Base-by-base conservation (phyloP, 2,888 invertebrate species). In the Allophyes oxyacanthae region DNA sequence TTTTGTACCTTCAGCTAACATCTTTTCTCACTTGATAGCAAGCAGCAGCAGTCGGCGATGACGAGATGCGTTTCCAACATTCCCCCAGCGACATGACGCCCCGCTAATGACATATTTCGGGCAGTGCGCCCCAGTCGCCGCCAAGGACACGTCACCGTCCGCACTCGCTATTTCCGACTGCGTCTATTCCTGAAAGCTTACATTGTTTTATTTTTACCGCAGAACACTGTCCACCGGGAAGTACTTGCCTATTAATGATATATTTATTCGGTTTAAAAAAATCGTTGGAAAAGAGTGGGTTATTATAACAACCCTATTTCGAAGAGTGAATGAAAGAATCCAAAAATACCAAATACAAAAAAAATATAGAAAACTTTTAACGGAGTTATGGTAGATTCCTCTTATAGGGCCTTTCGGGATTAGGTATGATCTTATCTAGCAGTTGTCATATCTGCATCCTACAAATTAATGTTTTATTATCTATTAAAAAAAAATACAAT, bases 111-210 rank as follows among this genome's bases (percentile, higher is more conserved):
- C 90, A 90, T 89, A 87, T 89, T 88, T 85, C 81, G 80, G 80
- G 85, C 85, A 77, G 81, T 75, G 80, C 76, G 78, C 75, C 75
- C 75, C 75, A 73, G 68, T 66, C 83, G 82, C 82, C 81, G 83
- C 84, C 91, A 91, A 92, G 92, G 92, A 87, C 91, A 77, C 89
- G 84, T 89, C 90, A 86, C 88, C 84, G 85, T 83, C 84, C 85
- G 84, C 82, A 81, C 80, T 74, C 69, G 79, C 83, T 92, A 92
- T 92, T 92, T 92, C 83, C 79, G 82, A 84, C 83, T 77, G 68
- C 83, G 79, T 79, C 89, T 90, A 91, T 91, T 91, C 90, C 90
- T 90, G 90, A 92, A 90, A 90, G 87, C 91, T 89, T 86, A 90
- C 89, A 91, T 92, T 91, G 91, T 92, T 89, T 91, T 92, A 92